These are phyloP conservation scores for Stegostoma tigrinum DNA, from an alignment of 2,113 vertebrate genomes.

Conservation along the genomic window DNA sequence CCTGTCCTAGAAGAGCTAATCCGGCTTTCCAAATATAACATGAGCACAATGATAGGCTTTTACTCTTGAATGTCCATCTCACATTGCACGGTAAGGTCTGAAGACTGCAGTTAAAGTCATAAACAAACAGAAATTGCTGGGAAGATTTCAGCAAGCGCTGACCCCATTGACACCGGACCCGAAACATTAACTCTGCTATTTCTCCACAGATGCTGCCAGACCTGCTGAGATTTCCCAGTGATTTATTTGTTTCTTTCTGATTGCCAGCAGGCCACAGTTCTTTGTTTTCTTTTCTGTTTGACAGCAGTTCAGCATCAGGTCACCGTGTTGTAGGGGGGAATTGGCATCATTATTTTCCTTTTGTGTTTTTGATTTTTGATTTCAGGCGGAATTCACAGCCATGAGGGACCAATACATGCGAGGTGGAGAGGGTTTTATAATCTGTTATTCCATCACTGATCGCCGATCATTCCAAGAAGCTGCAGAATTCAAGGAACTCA, in stretches of 20 bases:
- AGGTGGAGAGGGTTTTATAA: constrained; percentile 38
- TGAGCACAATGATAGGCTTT: neutral
- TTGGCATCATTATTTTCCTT: neutral
- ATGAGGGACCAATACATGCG: constrained; percentile 40
- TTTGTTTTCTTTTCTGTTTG: too few species aligned
- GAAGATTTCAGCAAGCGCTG: too few species aligned
- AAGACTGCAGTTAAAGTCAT: neutral
- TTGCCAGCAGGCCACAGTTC: too few species aligned
- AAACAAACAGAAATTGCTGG: too few species aligned
- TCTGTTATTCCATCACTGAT: constrained; percentile 38
- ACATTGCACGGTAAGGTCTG: neutral
- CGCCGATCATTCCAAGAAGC: constrained; percentile 36
- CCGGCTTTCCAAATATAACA: neutral
- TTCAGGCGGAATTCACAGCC: constrained; percentile 38
- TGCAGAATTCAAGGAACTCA: constrained; percentile 38
- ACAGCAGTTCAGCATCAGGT: neutral
- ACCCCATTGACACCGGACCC: too few species aligned
- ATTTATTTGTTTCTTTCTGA: too few species aligned
- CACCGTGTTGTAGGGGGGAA: neutral
- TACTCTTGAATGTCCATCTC: neutral
- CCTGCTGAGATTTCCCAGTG: too few species aligned
- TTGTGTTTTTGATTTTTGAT: neutral
- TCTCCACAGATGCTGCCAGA: too few species aligned
- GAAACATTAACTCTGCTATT: too few species aligned
- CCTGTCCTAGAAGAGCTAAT: neutral